Evolutionary conservation across 2,113 vertebrate species (phyloP), one percentile per base, ranked within the genome.

Genomic region (Nymphicus hollandicus): DNA sequence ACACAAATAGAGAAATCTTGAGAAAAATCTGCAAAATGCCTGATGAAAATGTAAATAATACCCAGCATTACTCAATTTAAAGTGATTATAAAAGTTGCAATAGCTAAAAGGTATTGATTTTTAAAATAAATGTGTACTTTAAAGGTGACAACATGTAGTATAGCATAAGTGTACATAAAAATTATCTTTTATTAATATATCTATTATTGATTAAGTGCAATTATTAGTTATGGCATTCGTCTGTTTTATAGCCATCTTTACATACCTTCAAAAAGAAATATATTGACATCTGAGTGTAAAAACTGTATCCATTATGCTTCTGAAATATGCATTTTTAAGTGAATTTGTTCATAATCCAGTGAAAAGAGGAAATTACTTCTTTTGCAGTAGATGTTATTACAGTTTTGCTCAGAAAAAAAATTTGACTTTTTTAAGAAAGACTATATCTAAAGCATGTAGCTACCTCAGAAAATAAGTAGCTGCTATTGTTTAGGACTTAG

Each of bases 61-160:
- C 72, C n/a, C 27, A 46, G 12, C 25, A 66, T 27, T 58, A 60
- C 37, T 87, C 61, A 69, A 86, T 71, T 83, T 19, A 53, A 81
- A 89, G 23, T 58, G 31, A 84, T 86, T 91, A 61, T 81, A 46
- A 92, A 94, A 95, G 41, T 87, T 92, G 33, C 29, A 81, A 23
- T 39, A 58, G 92, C 66, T 96, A 94, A 91, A 94, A 94, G 91
- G 77, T 96, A 96, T 96, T 85, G 83, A 96, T 96, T 96, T 94
- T 93, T 65, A 25, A 86, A 86, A 92, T 56, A 89, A 86, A 82
- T 77, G 69, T 69, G 29, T 87, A 69, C 31, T 84, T 81, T 93
- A 89, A 93, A 94, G 56, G 47, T 90, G 76, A 86, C 44, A 83
- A n/a, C 4, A 17, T 60, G 28, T 49, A 81, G 52, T 43, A 91